These are phyloP conservation scores for Amiota mariae DNA, from an alignment of 2,888 invertebrate genomes.

Conservation along the genomic window DNA sequence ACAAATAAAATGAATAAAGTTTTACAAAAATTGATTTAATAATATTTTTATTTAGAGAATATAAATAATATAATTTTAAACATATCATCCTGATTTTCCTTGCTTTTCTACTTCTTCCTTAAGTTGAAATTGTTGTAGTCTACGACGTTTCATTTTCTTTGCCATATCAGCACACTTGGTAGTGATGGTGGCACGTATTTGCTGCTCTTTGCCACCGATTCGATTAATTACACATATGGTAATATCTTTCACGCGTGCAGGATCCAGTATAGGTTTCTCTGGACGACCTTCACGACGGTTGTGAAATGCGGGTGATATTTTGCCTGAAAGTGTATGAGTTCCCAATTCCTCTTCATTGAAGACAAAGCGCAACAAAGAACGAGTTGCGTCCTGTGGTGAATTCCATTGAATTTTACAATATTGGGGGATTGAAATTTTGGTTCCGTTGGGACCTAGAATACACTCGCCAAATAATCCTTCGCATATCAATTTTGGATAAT, in stretches of 20 bases:
- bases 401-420: slow-evolving; percentile 75
- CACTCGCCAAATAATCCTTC: not conserved
- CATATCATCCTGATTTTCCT: no score
- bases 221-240: slow-evolving; percentile 74
- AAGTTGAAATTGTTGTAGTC: no score
- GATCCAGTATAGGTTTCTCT: slow-evolving; percentile 72
- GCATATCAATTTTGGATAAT: no score
- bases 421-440: slow-evolving; percentile 64
- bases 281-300: slow-evolving; percentile 60
- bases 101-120: no score
- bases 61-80: no score
- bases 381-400: slow-evolving; percentile 75
- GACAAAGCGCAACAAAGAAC: slow-evolving; percentile 75
- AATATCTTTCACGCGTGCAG: slow-evolving; percentile 75
- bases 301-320: slow-evolving; percentile 75
- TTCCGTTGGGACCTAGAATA: slow-evolving; percentile 69
- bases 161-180: slow-evolving; percentile 41
- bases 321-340: slow-evolving; percentile 75
- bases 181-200: slow-evolving; percentile 77
- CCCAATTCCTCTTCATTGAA: slow-evolving; percentile 74
- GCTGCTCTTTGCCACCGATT: slow-evolving; percentile 75
- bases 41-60: no score
- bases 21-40: no score
- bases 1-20: no score
- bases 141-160: no score